Evolutionary conservation across 2,797 vertebrate species (phyloP), one percentile per base, ranked within the genome.

Genomic region (Micropoecilia bifurca): DNA sequence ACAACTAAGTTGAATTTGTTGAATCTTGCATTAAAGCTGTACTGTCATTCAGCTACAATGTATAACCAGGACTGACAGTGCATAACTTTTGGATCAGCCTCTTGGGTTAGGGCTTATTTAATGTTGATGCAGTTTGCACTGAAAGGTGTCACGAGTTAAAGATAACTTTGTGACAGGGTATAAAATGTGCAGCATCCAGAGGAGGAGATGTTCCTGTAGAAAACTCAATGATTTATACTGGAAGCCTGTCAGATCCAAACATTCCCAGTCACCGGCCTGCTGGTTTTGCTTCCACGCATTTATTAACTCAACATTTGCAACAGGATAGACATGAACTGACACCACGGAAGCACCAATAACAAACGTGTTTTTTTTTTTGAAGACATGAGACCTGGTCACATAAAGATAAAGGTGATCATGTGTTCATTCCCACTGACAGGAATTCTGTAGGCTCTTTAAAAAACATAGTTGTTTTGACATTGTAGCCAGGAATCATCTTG

Each of bases 71-170:
- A 80, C 76, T 76, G 28, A 82, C 48, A 85, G 86, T 43, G 57
- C 48, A 63, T 71, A 75, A 75, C 36, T 55, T 61, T 74, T 6
- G 25, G 36, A 53, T 66, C 63, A 85, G 84, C 78, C 76, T 84
- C n/a, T 46, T 59, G 75, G 73, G 76, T 79, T 59, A 39, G 82
- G 68, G 45, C 84, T 87, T 78, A 88, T 90, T 92, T 59, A 89
- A 68, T 53, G 77, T 28, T 2, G 41, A 74, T 85, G 71, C 12
- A 41, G 74, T 85, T 81, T 80, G 43, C 72, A 79, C 75, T 75
- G 72, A 50, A 69, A 87, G 71, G 33, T 80, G 43, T 80, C 41
- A 71, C 2, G 30, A 80, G n/a, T 18, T 73, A 50, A 85, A 78
- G 4, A 71, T 80, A 80, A 76, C 77, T 61, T 63, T 45, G 53